phyloP scores from a whole-genome alignment of 2,888 invertebrate species.

The Rhodophaea formosa region DNA sequence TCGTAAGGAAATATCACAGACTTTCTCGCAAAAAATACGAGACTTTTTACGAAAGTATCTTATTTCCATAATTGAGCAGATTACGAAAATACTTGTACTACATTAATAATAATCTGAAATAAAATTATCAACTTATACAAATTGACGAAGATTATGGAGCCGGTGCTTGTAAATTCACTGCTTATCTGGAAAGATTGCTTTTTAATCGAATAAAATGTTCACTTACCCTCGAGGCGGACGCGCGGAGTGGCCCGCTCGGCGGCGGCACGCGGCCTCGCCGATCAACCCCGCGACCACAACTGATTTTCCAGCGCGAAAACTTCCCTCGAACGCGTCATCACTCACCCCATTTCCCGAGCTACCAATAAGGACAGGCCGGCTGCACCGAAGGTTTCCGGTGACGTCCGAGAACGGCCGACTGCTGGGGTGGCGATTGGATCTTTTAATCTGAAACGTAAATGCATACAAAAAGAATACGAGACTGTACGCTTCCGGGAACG shows the following conservation, averaged over 20 bases:
- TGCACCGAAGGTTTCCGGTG: conserved; percentile 55
- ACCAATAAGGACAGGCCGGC: conserved; percentile 57
- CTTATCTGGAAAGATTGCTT: conserved; percentile 72
- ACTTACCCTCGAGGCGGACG: conserved; percentile 72
- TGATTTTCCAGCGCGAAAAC: conserved; percentile 76
- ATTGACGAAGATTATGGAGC: conserved; percentile 32
- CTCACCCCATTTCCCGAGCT: conserved; percentile 63
- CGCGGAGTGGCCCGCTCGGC: conserved; percentile 44
- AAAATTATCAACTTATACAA: conserved; percentile 29
- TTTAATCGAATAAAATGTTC: conserved; percentile 76
- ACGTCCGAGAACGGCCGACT: conserved; percentile 57
- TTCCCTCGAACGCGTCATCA: conserved; percentile 74
- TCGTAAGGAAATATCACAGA: background rate
- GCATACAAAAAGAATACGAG: conserved; percentile 75
- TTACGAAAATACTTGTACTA: conserved; percentile 1
- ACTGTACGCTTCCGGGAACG: conserved; percentile 59
- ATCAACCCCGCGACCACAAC: conserved; percentile 68
- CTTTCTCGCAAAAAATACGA: background rate
- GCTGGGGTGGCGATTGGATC: conserved; percentile 72
- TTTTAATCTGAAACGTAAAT: conserved; percentile 80
- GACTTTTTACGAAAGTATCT: conserved; percentile 11
- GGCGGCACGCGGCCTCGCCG: conserved; percentile 60
- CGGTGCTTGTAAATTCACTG: conserved; percentile 43
- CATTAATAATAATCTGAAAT: conserved; percentile 2
- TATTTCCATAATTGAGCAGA: conserved; percentile 11